Evolutionary conservation across 1,140 invertebrate genomes (phyloP).

Genomic region (Apis dorsata): DNA sequence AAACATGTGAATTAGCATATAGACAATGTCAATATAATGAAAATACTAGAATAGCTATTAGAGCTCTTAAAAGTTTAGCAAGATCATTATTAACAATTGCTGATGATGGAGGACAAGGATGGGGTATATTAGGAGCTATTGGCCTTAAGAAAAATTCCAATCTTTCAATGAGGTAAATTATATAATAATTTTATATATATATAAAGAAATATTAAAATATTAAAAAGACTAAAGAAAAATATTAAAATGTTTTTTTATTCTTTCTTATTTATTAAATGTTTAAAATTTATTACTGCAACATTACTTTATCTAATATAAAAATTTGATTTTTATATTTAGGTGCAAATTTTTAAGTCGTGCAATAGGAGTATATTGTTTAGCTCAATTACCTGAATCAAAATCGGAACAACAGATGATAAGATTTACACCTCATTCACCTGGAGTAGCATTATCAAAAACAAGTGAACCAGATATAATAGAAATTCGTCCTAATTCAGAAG

Average conservation of each 20-base stretch:
- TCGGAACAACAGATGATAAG: slow-evolving; percentile 67
- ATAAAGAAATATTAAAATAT: background rate
- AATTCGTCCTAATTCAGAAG: slow-evolving; percentile 76
- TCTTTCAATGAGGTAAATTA: slow-evolving; percentile 80
- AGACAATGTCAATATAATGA: slow-evolving; percentile 80
- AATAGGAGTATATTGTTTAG: slow-evolving; percentile 76
- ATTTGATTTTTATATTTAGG: slow-evolving; percentile 61
- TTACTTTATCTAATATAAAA: slow-evolving; percentile 2
- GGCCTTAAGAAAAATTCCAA: slow-evolving; percentile 83
- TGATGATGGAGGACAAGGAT: slow-evolving; percentile 81
- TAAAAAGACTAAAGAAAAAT: background rate
- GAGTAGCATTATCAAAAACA: slow-evolving; percentile 64
- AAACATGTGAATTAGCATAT: slow-evolving; percentile 80
- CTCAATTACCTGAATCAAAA: slow-evolving; percentile 80
- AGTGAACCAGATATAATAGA: slow-evolving; percentile 71
- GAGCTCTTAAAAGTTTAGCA: slow-evolving; percentile 79
- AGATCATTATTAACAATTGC: slow-evolving; percentile 79
- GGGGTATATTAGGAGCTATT: slow-evolving; percentile 84
- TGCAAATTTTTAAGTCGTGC: slow-evolving; percentile 78
- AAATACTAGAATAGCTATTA: slow-evolving; percentile 76
- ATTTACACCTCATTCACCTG: slow-evolving; percentile 71
- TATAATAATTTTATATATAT: background rate
- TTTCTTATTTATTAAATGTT: too few relatives aligned
- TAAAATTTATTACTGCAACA: too few relatives aligned
- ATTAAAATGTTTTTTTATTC: background rate